phyloP scores from a whole-genome alignment of 2,888 invertebrate genomes.

The Chrysodeixis includens region DNA sequence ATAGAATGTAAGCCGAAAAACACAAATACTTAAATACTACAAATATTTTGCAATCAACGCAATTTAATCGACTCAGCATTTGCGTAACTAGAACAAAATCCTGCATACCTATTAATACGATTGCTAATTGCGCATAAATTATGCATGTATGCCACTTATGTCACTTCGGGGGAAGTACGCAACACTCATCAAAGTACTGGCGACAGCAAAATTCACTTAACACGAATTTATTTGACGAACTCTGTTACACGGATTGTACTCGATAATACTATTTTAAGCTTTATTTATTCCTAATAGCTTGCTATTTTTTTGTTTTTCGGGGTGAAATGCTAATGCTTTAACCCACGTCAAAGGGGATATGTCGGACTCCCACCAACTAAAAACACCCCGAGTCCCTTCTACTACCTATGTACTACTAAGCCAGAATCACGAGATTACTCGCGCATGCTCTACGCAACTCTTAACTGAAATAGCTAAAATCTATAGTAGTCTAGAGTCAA shows the following conservation, averaged over 20 bases:
- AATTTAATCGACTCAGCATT: conserved; percentile 10
- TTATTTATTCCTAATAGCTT: too few species aligned
- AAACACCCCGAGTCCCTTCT: too few species aligned
- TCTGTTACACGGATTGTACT: background rate
- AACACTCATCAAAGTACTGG: conserved; percentile 30
- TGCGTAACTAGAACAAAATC: conserved; percentile 24
- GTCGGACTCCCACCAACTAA: too few species aligned
- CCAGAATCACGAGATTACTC: too few species aligned
- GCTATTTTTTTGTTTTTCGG: too few species aligned
- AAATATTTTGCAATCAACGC: background rate
- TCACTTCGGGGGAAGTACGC: conserved; percentile 24
- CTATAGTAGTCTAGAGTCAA: too few species aligned
- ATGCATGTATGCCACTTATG: conserved; percentile 32
- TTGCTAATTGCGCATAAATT: conserved; percentile 41
- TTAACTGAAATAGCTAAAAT: too few species aligned
- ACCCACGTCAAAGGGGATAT: too few species aligned
- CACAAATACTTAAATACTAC: background rate
- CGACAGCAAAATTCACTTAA: background rate
- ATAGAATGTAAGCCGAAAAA: background rate
- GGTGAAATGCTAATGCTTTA: too few species aligned
- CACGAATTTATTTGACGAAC: background rate
- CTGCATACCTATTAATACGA: conserved; percentile 32
- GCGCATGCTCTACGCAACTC: too few species aligned
- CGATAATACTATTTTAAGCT: too few species aligned
- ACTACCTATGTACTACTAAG: too few species aligned